These are phyloP conservation scores for Euura saliciscinereae DNA, from an alignment of 1,140 invertebrate genomes.

Conservation along the genomic window DNA sequence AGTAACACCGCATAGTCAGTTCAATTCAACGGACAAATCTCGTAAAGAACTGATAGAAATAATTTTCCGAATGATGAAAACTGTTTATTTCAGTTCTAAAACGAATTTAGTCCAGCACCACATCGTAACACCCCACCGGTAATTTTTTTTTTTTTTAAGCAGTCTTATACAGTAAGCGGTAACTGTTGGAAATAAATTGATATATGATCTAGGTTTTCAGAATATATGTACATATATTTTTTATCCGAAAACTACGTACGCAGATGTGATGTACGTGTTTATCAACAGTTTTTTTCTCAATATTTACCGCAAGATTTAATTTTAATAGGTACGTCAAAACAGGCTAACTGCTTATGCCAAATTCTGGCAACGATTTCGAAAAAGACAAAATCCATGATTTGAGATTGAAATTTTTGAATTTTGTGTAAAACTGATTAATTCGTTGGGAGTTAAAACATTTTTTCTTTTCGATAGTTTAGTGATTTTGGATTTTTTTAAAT, in stretches of 20 bases:
- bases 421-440: no score
- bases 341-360: conserved; percentile 20
- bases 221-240: neutral
- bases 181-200: conserved; percentile 35
- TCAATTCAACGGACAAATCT: conserved; percentile 40
- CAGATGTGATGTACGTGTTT: conserved; percentile 23
- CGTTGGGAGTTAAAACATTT: no score
- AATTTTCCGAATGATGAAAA: conserved; percentile 8
- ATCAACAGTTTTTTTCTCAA: conserved; percentile 30
- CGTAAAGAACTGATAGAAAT: conserved; percentile 24
- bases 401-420: neutral
- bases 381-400: conserved; percentile 5
- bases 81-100: neutral
- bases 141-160: conserved; percentile 41
- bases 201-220: neutral
- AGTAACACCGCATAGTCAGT: conserved; percentile 48
- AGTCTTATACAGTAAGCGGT: conserved; percentile 45
- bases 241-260: neutral
- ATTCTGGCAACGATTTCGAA: conserved; percentile 19
- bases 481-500: conserved; percentile 23
- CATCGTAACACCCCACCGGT: conserved; percentile 24
- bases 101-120: conserved; percentile 40
- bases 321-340: conserved; percentile 24
- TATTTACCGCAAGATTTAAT: conserved; percentile 28
- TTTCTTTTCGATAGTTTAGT: neutral